A percentile compares a stretch with the other conserved stretches of the same genome.
These are phyloP conservation scores for Solenopsis invicta DNA, from an alignment of 1,140 invertebrate species.

Conservation along the genomic window DNA sequence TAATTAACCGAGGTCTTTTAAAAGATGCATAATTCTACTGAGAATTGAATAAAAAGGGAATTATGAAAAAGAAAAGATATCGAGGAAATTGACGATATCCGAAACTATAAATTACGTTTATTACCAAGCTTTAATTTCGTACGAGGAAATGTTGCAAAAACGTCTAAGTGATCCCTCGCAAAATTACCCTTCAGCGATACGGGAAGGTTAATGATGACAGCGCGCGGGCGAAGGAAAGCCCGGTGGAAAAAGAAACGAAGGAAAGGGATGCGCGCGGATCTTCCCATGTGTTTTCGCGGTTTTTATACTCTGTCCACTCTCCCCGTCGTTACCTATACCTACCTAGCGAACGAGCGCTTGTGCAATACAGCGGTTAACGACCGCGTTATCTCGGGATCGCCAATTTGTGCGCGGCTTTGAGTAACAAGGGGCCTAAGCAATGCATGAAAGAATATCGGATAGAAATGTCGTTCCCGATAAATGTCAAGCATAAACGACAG, in stretches of 20 bases:
- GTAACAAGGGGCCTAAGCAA: conserved; percentile 61
- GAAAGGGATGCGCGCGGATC: not conserved
- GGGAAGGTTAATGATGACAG: conserved; percentile 37
- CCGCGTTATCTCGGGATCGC: conserved; percentile 49
- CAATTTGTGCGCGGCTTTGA: conserved; percentile 66
- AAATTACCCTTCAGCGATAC: conserved; percentile 33
- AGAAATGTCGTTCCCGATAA: conserved; percentile 76
- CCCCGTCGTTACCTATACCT: conserved; percentile 14
- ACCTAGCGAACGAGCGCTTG: not conserved
- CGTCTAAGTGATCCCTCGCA: conserved; percentile 11
- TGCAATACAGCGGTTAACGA: conserved; percentile 50
- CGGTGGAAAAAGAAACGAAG: not conserved
- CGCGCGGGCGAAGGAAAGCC: not conserved
- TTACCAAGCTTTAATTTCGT: conserved; percentile 19
- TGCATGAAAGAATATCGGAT: conserved; percentile 65
- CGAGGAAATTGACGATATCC: not conserved
- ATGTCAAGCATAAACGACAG: conserved; percentile 73
- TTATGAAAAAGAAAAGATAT: not conserved
- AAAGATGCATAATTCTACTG: not conserved
- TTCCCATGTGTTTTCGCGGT: conserved; percentile 5
- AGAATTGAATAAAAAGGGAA: not conserved
- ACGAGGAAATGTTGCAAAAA: conserved; percentile 23
- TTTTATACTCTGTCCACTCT: conserved; percentile 37
- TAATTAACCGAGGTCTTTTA: not conserved
- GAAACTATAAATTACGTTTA: not conserved